phyloP scores from a whole-genome alignment of 2,113 vertebrate genomes.

The Heloderma charlesbogerti region DNA sequence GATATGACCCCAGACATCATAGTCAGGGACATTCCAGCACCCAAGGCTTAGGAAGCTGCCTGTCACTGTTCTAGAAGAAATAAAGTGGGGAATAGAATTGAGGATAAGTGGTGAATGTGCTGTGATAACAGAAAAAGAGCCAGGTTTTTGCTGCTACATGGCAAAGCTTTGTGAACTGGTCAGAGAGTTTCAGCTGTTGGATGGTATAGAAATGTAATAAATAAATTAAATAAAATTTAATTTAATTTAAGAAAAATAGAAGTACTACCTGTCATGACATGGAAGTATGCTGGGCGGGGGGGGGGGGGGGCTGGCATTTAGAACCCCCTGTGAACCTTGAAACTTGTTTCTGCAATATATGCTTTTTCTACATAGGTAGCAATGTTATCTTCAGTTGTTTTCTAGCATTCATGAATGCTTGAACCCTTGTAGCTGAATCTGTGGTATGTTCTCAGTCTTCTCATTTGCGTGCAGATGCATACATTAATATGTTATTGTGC shows the following conservation, averaged over 20 bases:
- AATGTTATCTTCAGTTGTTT: background rate
- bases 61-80: background rate
- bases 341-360: background rate
- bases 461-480: background rate
- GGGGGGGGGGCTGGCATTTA: too few relatives aligned
- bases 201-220: too few relatives aligned
- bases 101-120: background rate
- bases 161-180: background rate
- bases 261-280: background rate
- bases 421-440: background rate
- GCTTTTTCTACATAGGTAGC: background rate
- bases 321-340: background rate
- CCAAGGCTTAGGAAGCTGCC: background rate
- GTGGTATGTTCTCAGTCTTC: background rate
- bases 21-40: background rate
- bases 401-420: background rate
- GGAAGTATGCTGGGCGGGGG: background rate
- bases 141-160: background rate
- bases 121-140: background rate
- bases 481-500: background rate
- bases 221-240: too few relatives aligned
- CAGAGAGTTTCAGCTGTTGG: too few relatives aligned
- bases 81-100: background rate
- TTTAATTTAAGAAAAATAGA: too few relatives aligned
- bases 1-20: too few relatives aligned